Percentiles rank a stretch among this genome's conserved stretches.
These are phyloP conservation scores for Chamaea fasciata DNA, from an alignment of 2,113 vertebrate genomes.

Conservation along the genomic window DNA sequence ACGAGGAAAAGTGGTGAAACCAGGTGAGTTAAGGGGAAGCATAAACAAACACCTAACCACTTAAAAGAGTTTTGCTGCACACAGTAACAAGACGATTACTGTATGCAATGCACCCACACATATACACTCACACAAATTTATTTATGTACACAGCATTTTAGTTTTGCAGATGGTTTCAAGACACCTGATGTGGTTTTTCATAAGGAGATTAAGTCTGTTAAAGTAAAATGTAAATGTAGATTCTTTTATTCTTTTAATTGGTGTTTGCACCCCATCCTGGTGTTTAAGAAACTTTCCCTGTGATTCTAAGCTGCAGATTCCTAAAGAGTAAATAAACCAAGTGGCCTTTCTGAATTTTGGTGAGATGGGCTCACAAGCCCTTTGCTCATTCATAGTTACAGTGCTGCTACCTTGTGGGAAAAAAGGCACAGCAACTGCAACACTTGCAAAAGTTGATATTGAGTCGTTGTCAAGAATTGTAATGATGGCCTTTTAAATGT, in stretches of 20 bases:
- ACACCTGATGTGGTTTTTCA: not conserved
- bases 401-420: conserved; percentile 35
- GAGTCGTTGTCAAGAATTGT: not conserved
- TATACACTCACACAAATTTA: not conserved
- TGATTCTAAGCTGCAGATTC: not conserved
- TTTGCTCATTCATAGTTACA: not conserved
- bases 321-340: not conserved
- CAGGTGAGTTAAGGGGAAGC: not conserved
- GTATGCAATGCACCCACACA: not conserved
- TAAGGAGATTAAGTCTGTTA: not conserved
- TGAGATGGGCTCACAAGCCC: not conserved
- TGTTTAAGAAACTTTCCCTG: not conserved
- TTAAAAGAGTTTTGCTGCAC: not conserved
- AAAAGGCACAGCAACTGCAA: not conserved
- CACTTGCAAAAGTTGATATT: not conserved
- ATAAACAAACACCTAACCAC: not conserved
- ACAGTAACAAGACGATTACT: not conserved
- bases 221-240: not conserved
- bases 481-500: not conserved
- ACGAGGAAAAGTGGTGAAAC: not conserved
- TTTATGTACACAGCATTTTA: not conserved
- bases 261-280: not conserved
- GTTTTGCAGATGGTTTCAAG: not conserved
- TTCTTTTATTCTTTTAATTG: not conserved
- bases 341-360: not conserved